Percentiles rank a stretch among this genome's conserved stretches.
phyloP scores from a whole-genome alignment of 2,888 invertebrate species.

The Sturmia bella region DNA sequence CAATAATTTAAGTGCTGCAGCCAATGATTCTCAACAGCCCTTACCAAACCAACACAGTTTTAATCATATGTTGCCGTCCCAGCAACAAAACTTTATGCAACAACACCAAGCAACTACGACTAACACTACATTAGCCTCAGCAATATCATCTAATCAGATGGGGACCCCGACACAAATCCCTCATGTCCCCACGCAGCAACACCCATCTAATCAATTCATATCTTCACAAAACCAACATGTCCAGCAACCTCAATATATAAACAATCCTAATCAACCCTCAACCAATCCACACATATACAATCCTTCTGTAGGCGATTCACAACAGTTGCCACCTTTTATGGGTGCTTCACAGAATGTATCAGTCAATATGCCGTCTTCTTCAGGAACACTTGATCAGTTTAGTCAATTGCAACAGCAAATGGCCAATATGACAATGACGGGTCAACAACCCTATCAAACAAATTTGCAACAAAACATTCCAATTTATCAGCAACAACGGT shows the following conservation, averaged over 20 bases:
- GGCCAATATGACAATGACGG: constrained; percentile 76
- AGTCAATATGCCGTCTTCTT: constrained; percentile 24
- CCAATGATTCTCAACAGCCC: constrained; percentile 66
- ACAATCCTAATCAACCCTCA: constrained; percentile 49
- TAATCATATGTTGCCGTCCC: constrained; percentile 68
- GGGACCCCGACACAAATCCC: constrained; percentile 50
- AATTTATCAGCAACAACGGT: constrained; percentile 82
- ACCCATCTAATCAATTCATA: constrained; percentile 65
- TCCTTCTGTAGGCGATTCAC: constrained; percentile 43
- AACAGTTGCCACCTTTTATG: constrained; percentile 47
- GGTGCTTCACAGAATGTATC: constrained; percentile 29
- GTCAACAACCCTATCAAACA: constrained; percentile 74
- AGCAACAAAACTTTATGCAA: constrained; percentile 62
- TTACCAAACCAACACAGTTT: constrained; percentile 72
- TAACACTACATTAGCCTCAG: constrained; percentile 48
- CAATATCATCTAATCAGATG: constrained; percentile 65
- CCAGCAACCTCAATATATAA: constrained; percentile 55
- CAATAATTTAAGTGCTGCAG: constrained; percentile 63
- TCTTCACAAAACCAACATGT: constrained; percentile 71
- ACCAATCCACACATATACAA: constrained; percentile 54
- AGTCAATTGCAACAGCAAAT: constrained; percentile 78
- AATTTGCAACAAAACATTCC: constrained; percentile 81
- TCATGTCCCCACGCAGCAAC: constrained; percentile 66
- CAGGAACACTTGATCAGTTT: constrained; percentile 72
- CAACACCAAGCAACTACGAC: constrained; percentile 38